Evolutionary conservation across 2,113 vertebrate genomes (phyloP), one percentile per base, ranked within the genome.

Genomic region (Chionomys nivalis): DNA sequence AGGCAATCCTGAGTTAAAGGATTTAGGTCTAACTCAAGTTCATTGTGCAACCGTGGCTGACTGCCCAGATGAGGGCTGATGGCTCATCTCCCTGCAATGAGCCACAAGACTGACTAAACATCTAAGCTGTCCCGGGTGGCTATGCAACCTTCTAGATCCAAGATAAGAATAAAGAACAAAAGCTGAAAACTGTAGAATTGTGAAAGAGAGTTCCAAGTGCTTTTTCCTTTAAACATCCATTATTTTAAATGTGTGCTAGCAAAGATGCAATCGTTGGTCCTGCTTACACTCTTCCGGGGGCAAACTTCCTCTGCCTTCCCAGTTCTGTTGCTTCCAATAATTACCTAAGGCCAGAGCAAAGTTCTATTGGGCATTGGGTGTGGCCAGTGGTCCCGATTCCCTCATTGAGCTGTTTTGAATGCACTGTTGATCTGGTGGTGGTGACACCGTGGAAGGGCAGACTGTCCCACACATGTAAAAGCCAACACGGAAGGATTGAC

Each of bases 1-100:
- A 4, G 89, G 65, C 42, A 91, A 83, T 75, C 68, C 52, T 72
- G 81, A 90, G 39, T 86, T 61, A 63, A 55, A 91, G 83, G 87
- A 89, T 1, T 85, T 44, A 31, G 17, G 21, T 70, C 8, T 23
- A 44, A 88, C 28, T 55, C 82, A 31, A 13, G 82, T 19, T 9
- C 14, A 36, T 39, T 66, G 81, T 65, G 63, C 36, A 49, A 7
- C 33, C 72, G 24, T 58, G 16, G 72, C 17, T 58, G 85, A 70
- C 42, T 0, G 36, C 31, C 72, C 28, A 63, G 55, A 42, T 8
- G 9, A 7, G 24, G 24, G 55, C 76, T 61, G 89, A 28, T 14
- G 61, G 23, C 77, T 36, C 33, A 63, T 3, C 19, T 55, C 52
- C 81, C 61, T 0, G 23, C 52, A 49, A 26, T 13, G 13, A n/a